Percentiles rank a stretch among this genome's conserved stretches.
Evolutionary conservation across 2,113 vertebrate genomes (phyloP).

Genomic region (Megaceryle maxima): DNA sequence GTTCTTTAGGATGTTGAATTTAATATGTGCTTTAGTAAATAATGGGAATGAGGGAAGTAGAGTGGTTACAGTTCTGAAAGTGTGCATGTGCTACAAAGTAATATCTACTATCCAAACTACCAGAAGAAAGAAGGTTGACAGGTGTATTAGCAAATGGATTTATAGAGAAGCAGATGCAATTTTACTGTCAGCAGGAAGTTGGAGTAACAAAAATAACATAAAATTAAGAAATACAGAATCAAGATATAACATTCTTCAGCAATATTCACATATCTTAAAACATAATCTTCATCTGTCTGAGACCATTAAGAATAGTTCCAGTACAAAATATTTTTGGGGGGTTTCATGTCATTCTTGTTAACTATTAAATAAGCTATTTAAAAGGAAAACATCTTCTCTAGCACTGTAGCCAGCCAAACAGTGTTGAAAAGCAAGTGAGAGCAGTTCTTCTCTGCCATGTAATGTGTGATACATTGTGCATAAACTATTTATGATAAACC

Average conservation of each 20-base stretch:
- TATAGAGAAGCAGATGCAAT: neutral
- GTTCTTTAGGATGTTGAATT: neutral
- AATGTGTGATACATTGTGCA: neutral
- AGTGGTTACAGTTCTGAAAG: neutral
- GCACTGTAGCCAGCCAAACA: neutral
- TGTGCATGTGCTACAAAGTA: neutral
- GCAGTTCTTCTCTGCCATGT: neutral
- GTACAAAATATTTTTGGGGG: neutral
- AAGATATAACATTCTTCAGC: neutral
- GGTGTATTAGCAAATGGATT: neutral
- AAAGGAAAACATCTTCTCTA: neutral
- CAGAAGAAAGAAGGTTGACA: neutral
- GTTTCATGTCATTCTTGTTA: neutral
- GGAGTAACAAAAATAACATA: neutral
- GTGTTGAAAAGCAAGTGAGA: neutral
- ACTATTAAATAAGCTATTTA: neutral
- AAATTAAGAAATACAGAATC: neutral
- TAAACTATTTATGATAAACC: neutral
- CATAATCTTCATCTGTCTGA: neutral
- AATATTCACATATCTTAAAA: neutral
- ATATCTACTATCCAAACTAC: neutral
- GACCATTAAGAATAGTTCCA: neutral
- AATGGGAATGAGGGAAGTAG: neutral
- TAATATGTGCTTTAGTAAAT: neutral
- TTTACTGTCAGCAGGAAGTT: neutral